Percentiles rank a stretch among this genome's conserved stretches.
Conservation (phyloP, 2,888 invertebrate genomes). For the Trachelus stipa region DNA sequence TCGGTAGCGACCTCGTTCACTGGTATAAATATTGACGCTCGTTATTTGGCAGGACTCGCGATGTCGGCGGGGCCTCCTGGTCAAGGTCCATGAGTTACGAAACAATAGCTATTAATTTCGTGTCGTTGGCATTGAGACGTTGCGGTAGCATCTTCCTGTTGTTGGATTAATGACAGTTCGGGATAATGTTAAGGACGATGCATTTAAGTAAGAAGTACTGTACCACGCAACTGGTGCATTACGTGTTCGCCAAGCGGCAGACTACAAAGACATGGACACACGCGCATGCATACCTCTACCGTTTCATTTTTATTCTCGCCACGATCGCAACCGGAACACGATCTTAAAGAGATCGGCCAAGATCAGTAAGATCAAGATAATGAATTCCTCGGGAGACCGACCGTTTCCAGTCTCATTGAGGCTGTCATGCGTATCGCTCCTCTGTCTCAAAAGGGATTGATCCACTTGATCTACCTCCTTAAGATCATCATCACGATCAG, state of each 20-base stretch:
- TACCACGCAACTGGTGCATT: not conserved
- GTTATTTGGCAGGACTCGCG: slow-evolving; percentile 1
- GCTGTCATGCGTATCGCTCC: not conserved
- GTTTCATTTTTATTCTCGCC: not conserved
- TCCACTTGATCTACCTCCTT: not conserved
- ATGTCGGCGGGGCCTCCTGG: not conserved
- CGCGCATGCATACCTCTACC: not conserved
- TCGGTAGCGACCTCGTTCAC: slow-evolving; percentile 1
- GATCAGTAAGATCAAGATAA: not conserved
- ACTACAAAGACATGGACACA: not conserved
- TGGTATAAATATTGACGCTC: not conserved
- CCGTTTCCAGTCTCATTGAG: not conserved
- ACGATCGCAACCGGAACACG: not conserved
- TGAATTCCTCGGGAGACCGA: not conserved
- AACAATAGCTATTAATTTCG: slow-evolving; percentile 5
- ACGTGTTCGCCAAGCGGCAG: not conserved
- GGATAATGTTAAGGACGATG: not conserved
- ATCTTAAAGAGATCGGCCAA: not conserved
- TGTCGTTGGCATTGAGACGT: slow-evolving; percentile 2
- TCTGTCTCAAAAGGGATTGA: not conserved
- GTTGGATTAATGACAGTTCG: not conserved
- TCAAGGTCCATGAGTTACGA: slow-evolving; percentile 1
- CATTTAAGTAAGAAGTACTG: not conserved
- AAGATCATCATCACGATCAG: not conserved
- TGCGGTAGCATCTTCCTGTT: slow-evolving; percentile 5